These are phyloP conservation scores for Pempheris klunzingeri DNA, from an alignment of 2,797 vertebrate species.

Conservation along the genomic window DNA sequence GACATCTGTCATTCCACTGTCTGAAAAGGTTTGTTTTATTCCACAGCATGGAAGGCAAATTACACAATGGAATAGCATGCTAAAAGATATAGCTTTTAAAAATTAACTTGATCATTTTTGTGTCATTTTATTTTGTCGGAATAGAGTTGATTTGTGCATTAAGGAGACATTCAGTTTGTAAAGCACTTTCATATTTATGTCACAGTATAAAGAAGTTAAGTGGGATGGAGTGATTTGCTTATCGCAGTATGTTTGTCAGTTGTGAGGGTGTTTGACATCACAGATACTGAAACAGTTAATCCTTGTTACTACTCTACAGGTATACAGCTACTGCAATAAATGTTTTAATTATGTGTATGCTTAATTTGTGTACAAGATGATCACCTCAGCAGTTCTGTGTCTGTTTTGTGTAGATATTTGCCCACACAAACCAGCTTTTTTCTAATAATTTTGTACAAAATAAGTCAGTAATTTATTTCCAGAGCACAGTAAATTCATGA, in stretches of 20 bases:
- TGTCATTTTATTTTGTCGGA: constrained; percentile 85
- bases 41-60: constrained; percentile 95
- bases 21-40: constrained; percentile 76
- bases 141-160: constrained; percentile 91
- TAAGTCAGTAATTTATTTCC: not conserved
- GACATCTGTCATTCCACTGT: constrained; percentile 71
- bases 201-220: constrained; percentile 88
- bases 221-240: constrained; percentile 96
- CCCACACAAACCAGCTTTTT: not conserved
- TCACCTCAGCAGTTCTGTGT: constrained; percentile 45
- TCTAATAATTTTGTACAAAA: not conserved
- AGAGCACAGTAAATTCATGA: not conserved
- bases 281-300: constrained; percentile 99
- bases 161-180: constrained; percentile 91
- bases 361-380: constrained; percentile 74
- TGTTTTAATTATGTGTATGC: constrained; percentile 93
- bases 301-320: constrained; percentile 99
- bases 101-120: constrained; percentile 88
- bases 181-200: constrained; percentile 91
- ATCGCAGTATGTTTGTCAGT: constrained; percentile 96
- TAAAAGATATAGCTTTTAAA: constrained; percentile 86
- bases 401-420: constrained; percentile 38
- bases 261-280: constrained; percentile 98
- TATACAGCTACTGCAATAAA: constrained; percentile 99
- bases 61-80: constrained; percentile 96